A percentile compares a stretch with the other conserved stretches of the same genome.
Conservation (phyloP, 2,113 vertebrate genomes). For the Ondatra zibethicus region DNA sequence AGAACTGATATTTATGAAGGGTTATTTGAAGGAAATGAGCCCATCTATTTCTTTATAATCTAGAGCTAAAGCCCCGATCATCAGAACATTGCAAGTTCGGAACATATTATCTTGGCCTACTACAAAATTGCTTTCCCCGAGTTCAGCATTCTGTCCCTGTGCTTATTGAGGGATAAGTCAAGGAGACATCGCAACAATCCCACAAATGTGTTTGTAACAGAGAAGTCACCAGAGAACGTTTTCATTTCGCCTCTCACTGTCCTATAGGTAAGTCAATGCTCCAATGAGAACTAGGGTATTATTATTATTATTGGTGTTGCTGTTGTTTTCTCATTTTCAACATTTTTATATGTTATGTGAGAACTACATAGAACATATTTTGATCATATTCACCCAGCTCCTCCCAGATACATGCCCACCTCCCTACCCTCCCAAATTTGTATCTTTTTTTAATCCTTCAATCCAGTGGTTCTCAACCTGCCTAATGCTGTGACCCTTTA, state of each 20-base stretch:
- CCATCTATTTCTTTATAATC: conserved; percentile 73
- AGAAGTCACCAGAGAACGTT: conserved; percentile 49
- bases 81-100: conserved; percentile 56
- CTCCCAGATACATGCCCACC: not conserved
- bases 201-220: conserved; percentile 52
- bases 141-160: conserved; percentile 48
- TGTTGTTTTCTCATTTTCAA: not conserved
- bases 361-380: not conserved
- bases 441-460: not conserved
- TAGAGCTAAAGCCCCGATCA: conserved; percentile 46
- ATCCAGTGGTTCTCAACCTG: not conserved
- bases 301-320: not conserved
- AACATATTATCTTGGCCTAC: conserved; percentile 60
- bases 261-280: not conserved
- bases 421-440: not conserved
- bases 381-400: not conserved
- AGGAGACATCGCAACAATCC: conserved; percentile 51
- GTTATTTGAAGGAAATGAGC: conserved; percentile 68
- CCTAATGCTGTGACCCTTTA: not conserved
- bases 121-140: conserved; percentile 71
- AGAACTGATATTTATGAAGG: conserved; percentile 66
- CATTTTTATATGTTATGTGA: not conserved
- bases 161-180: conserved; percentile 68
- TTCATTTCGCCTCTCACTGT: conserved; percentile 1
- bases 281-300: not conserved